Evolutionary conservation across 2,888 invertebrate genomes (phyloP).

Genomic region (Anthrax anthrax): DNA sequence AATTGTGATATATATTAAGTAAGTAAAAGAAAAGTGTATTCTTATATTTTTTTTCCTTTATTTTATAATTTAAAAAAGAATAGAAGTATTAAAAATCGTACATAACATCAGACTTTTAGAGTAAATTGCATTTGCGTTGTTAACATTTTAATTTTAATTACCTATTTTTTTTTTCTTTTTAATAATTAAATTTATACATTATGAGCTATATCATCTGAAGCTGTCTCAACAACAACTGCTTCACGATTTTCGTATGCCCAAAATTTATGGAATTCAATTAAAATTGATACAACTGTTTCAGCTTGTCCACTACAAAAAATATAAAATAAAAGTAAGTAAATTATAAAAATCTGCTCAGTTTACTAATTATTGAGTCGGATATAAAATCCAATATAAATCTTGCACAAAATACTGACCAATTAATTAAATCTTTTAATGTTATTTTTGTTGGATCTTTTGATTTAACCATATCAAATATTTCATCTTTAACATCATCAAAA

Average conservation of each 20-base stretch:
- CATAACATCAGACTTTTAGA: no score
- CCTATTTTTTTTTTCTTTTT: no score
- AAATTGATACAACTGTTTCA: slow-evolving; percentile 82
- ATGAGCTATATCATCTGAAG: slow-evolving; percentile 16
- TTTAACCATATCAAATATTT: slow-evolving; percentile 96
- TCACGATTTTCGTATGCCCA: slow-evolving; percentile 95
- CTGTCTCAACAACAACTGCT: slow-evolving; percentile 49
- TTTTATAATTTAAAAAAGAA: no score
- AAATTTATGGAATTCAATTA: slow-evolving; percentile 91
- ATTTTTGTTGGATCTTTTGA: slow-evolving; percentile 72
- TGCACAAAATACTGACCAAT: slow-evolving; percentile 38
- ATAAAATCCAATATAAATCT: neutral
- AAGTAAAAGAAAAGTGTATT: no score
- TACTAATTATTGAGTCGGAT: neutral
- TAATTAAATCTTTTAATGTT: slow-evolving; percentile 71
- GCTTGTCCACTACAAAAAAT: slow-evolving; percentile 64
- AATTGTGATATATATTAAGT: no score
- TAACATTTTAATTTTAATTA: no score
- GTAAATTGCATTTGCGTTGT: no score
- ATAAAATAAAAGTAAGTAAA: slow-evolving; percentile 3
- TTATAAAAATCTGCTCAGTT: slow-evolving; percentile 5
- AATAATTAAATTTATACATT: neutral
- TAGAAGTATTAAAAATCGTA: no score
- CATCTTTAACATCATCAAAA: slow-evolving; percentile 91
- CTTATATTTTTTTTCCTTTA: no score